Conservation (phyloP, 2,888 invertebrate genomes). For the Drosophila niveifrons region DNA sequence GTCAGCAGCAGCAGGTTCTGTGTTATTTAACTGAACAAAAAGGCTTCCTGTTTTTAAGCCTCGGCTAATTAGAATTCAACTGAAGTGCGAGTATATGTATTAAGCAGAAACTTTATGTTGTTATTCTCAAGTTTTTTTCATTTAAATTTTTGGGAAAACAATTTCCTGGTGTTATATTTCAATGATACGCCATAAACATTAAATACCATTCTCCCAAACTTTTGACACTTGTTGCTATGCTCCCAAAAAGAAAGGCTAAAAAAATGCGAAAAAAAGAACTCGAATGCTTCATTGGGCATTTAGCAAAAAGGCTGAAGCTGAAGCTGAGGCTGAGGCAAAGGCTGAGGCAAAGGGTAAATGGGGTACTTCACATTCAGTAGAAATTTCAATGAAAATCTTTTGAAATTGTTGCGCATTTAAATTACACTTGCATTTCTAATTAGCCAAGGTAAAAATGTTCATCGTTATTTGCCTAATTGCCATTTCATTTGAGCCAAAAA, state of each 20-base stretch:
- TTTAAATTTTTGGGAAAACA: slow-evolving; percentile 27
- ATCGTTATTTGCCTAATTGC: slow-evolving; percentile 52
- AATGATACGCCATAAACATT: slow-evolving; percentile 34
- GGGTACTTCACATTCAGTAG: slow-evolving; percentile 32
- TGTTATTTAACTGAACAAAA: slow-evolving; percentile 1
- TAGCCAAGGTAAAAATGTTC: slow-evolving; percentile 37
- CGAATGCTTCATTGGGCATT: slow-evolving; percentile 13
- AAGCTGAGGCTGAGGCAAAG: too few relatives aligned
- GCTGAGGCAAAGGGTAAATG: slow-evolving; percentile 5
- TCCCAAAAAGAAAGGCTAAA: background rate
- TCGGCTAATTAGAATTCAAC: slow-evolving; percentile 15
- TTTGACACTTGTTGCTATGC: slow-evolving; percentile 50
- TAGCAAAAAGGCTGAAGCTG: background rate
- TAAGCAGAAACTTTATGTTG: background rate
- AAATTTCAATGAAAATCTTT: slow-evolving; percentile 50
- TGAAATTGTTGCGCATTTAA: slow-evolving; percentile 56
- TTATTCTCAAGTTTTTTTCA: slow-evolving; percentile 17
- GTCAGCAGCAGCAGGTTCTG: background rate
- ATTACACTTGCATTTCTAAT: slow-evolving; percentile 55
- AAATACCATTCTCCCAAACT: slow-evolving; percentile 25
- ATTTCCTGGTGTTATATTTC: slow-evolving; percentile 45
- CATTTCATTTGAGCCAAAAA: slow-evolving; percentile 45
- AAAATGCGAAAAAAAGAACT: background rate
- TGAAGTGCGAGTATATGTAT: slow-evolving; percentile 1
- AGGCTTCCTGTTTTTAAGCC: background rate